Evolutionary conservation across 2,888 invertebrate genomes (phyloP).

Genomic region (Melolontha melolontha): DNA sequence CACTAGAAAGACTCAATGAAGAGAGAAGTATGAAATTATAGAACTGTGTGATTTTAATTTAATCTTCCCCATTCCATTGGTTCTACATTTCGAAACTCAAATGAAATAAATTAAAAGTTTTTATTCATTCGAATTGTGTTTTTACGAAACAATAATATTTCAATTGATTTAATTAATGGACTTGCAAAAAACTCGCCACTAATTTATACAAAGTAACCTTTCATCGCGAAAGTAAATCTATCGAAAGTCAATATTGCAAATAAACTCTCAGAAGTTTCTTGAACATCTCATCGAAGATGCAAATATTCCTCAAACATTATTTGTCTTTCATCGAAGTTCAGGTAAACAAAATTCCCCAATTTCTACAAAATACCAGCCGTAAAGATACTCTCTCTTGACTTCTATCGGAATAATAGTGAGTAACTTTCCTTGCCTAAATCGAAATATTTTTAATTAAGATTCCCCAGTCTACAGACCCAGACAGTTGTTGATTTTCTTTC

Average conservation of each 20-base stretch:
- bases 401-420: constrained; percentile 1
- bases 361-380: background rate
- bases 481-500: background rate
- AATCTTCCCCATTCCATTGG: no score
- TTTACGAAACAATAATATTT: no score
- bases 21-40: no score
- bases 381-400: no score
- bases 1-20: no score
- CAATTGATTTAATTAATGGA: no score
- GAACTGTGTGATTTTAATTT: no score
- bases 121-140: no score
- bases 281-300: constrained; percentile 7
- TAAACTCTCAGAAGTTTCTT: background rate
- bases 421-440: background rate
- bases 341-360: constrained; percentile 19
- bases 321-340: constrained; percentile 29
- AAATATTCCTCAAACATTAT: constrained; percentile 20
- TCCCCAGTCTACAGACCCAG: background rate
- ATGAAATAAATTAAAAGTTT: no score
- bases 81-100: no score
- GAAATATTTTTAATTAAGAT: constrained; percentile 2
- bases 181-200: no score
- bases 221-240: background rate
- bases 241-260: constrained; percentile 10
- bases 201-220: no score